These are phyloP conservation scores for Gouania willdenowi DNA, from an alignment of 2,797 vertebrate species.

Conservation along the genomic window DNA sequence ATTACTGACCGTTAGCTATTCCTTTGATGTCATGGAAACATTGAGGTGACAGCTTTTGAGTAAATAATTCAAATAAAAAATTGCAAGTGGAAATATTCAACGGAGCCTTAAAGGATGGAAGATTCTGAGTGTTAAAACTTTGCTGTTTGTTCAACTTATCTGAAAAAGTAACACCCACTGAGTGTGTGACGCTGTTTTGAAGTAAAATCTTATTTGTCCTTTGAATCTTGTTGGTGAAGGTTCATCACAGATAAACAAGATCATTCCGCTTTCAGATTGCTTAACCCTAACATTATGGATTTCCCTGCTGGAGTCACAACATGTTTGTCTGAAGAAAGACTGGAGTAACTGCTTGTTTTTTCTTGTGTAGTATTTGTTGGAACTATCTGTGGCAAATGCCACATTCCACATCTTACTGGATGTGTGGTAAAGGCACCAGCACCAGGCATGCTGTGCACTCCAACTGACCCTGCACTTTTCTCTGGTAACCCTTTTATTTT, in stretches of 20 bases:
- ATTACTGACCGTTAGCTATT: slow-evolving; percentile 5
- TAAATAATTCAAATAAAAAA: background rate
- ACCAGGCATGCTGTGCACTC: background rate
- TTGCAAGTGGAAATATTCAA: background rate
- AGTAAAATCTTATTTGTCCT: slow-evolving; percentile 25
- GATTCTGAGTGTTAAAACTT: background rate
- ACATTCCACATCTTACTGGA: background rate
- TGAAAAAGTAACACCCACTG: slow-evolving; percentile 5
- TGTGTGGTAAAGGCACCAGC: background rate
- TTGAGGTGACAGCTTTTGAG: background rate
- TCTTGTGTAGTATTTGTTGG: slow-evolving; percentile 69
- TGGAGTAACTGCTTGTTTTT: slow-evolving; percentile 50
- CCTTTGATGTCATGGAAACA: slow-evolving; percentile 18
- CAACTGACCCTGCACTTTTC: background rate
- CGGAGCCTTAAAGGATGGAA: background rate
- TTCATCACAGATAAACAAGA: slow-evolving; percentile 59
- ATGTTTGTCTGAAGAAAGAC: slow-evolving; percentile 63
- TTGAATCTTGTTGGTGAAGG: slow-evolving; percentile 31
- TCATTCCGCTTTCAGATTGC: slow-evolving; percentile 43
- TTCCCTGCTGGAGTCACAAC: slow-evolving; percentile 48
- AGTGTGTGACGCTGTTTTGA: slow-evolving; percentile 40
- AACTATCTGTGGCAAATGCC: slow-evolving; percentile 24
- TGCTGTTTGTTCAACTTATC: background rate
- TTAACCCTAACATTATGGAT: slow-evolving; percentile 53
- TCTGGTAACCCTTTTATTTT: no score